phyloP scores from a whole-genome alignment of 2,113 vertebrate genomes.

The Laticauda laticaudata region DNA sequence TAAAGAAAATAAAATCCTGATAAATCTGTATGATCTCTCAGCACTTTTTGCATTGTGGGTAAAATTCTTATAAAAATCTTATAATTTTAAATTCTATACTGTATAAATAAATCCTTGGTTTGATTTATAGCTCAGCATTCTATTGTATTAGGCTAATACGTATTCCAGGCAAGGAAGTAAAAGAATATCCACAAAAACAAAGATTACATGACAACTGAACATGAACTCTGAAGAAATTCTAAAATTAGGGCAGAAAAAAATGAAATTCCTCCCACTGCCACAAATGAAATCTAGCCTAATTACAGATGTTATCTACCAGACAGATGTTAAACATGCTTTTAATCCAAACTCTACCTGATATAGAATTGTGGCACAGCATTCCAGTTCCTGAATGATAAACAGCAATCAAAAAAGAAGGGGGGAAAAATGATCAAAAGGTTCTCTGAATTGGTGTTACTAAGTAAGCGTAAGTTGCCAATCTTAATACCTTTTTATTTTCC shows the following conservation, averaged over 20 bases:
- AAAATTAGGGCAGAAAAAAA: neutral
- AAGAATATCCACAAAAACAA: neutral
- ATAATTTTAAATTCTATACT: neutral
- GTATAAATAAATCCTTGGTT: neutral
- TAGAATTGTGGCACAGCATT: neutral
- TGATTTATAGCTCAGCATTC: neutral
- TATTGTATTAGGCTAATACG: neutral
- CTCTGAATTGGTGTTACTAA: neutral
- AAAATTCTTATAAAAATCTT: neutral
- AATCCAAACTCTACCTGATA: neutral
- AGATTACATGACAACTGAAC: neutral
- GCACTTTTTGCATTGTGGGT: neutral
- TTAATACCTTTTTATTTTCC: constrained; percentile 66
- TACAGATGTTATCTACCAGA: neutral
- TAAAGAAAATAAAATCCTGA: neutral
- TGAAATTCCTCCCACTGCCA: neutral
- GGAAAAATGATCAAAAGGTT: neutral
- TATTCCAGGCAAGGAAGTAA: neutral
- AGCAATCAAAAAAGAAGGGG: no score
- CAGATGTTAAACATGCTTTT: neutral
- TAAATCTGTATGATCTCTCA: neutral
- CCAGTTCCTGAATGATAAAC: neutral
- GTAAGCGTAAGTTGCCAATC: neutral
- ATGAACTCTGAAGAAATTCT: neutral
- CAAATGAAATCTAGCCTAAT: neutral